Evolutionary conservation across 2,113 vertebrate genomes (phyloP).

Genomic region (Verasper variegatus): DNA sequence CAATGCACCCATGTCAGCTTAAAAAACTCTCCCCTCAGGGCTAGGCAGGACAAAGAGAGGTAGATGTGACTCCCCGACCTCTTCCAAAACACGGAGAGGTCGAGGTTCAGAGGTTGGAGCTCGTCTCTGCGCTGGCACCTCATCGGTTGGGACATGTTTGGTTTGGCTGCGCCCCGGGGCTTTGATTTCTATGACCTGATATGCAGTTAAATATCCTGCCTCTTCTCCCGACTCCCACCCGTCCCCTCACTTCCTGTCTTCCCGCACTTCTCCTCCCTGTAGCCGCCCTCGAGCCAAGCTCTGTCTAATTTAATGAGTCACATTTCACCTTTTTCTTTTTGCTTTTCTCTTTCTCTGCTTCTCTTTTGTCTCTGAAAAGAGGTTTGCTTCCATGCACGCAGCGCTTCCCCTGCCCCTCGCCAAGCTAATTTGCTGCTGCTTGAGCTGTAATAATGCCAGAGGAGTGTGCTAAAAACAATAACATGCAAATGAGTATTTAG

Average conservation of each 20-base stretch:
- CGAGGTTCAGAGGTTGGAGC: constrained; percentile 62
- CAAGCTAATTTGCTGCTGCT: constrained; percentile 53
- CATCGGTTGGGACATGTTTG: constrained; percentile 71
- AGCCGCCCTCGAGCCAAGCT: constrained; percentile 50
- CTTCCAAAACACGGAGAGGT: constrained; percentile 53
- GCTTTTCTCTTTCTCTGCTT: constrained; percentile 13
- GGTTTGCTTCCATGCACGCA: constrained; percentile 22
- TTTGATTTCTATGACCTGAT: constrained; percentile 70
- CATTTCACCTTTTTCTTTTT: constrained; percentile 35
- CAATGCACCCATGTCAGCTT: constrained; percentile 41
- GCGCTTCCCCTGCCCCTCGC: constrained; percentile 25
- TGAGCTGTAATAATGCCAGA: constrained; percentile 48
- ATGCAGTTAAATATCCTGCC: constrained; percentile 65
- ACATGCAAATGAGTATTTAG: constrained; percentile 23
- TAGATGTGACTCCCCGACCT: constrained; percentile 52
- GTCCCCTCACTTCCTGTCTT: constrained; percentile 49
- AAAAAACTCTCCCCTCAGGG: constrained; percentile 48
- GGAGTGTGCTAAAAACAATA: constrained; percentile 36
- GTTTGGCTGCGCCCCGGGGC: constrained; percentile 58
- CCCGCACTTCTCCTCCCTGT: constrained; percentile 13
- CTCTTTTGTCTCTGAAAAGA: constrained; percentile 31
- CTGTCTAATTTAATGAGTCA: constrained; percentile 68
- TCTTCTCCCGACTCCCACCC: constrained; percentile 26
- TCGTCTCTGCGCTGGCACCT: constrained; percentile 56
- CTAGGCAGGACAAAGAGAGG: constrained; percentile 45